A percentile compares a stretch with the other conserved stretches of the same genome.
Evolutionary conservation across 2,888 invertebrate species (phyloP).

Genomic region (Drosophila anomalipes): DNA sequence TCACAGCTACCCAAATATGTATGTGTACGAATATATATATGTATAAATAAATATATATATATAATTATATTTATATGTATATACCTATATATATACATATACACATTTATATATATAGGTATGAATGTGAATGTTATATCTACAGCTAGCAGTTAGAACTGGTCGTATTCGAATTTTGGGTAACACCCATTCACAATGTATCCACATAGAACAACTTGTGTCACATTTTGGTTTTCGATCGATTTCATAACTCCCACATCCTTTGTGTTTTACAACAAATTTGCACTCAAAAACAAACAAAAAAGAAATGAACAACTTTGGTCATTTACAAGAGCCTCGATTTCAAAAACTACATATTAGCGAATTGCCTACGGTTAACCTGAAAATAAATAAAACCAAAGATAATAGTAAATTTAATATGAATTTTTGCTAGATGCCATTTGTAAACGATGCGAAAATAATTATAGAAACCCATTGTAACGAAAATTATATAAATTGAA

Average conservation of each 20-base stretch:
- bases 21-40: neutral
- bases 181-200: constrained; percentile 14
- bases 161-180: constrained; percentile 39
- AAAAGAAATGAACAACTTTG: constrained; percentile 16
- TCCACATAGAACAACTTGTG: constrained; percentile 19
- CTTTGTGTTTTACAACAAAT: constrained; percentile 18
- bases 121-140: constrained; percentile 26
- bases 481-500: constrained; percentile 78
- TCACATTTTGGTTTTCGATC: constrained; percentile 35
- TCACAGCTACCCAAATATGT: neutral
- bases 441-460: constrained; percentile 29
- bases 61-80: constrained; percentile 11
- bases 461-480: constrained; percentile 46
- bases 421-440: constrained; percentile 54
- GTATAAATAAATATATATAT: constrained; percentile 13
- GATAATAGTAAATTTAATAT: neutral
- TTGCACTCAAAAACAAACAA: constrained; percentile 4
- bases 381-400: constrained; percentile 6
- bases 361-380: constrained; percentile 51
- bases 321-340: constrained; percentile 16
- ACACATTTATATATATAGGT: constrained; percentile 10
- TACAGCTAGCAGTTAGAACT: constrained; percentile 30
- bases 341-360: constrained; percentile 34
- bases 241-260: constrained; percentile 36
- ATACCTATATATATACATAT: constrained; percentile 1